phyloP scores from a whole-genome alignment of 2,797 vertebrate genomes.

The Tapirus indicus region DNA sequence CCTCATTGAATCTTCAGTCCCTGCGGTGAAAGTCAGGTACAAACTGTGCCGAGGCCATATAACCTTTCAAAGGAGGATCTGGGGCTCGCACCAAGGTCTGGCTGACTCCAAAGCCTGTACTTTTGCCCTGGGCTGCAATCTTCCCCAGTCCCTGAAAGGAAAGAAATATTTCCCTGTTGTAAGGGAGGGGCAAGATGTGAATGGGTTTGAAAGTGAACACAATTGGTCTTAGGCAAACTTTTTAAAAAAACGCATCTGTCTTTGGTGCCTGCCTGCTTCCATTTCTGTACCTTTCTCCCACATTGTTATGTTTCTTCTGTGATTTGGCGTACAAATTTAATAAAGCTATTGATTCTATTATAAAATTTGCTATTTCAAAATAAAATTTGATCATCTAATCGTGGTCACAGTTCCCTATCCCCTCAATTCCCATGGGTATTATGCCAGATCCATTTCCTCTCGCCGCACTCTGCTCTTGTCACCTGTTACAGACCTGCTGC shows the following conservation, averaged over 20 bases:
- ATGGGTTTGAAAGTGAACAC: not conserved
- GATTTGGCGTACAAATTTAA: slow-evolving; percentile 9
- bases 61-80: not conserved
- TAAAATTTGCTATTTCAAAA: not conserved
- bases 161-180: not conserved
- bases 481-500: not conserved
- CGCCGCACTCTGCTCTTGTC: not conserved
- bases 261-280: not conserved
- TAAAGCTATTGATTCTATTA: slow-evolving; percentile 14
- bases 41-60: not conserved
- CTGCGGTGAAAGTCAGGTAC: not conserved
- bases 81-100: not conserved
- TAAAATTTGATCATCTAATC: not conserved
- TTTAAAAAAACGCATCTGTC: not conserved
- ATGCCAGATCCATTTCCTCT: not conserved
- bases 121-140: not conserved
- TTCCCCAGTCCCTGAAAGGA: not conserved
- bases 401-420: not conserved
- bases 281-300: not conserved
- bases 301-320: not conserved
- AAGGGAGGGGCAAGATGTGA: not conserved
- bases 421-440: not conserved
- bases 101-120: not conserved
- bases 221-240: not conserved
- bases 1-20: not conserved